A percentile compares a stretch with the other conserved stretches of the same genome.
Evolutionary conservation across 2,797 vertebrate genomes (phyloP).

Genomic region (Rallus crepitans): DNA sequence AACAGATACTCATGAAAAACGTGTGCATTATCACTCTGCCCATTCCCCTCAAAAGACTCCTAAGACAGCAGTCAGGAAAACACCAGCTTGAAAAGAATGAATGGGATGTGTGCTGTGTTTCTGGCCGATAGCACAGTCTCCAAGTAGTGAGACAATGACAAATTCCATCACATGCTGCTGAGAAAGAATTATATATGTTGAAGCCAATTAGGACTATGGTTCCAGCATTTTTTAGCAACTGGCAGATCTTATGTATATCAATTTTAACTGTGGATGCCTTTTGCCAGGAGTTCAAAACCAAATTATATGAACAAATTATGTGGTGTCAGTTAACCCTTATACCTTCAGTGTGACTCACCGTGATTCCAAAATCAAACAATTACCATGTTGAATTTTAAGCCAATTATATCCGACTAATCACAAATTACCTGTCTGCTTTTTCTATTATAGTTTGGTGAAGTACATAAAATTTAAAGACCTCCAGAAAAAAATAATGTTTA

Average conservation of each 20-base stretch:
- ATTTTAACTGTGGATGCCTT: neutral
- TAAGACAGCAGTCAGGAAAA: constrained; percentile 43
- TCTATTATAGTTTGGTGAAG: neutral
- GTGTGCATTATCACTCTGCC: neutral
- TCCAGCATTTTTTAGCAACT: neutral
- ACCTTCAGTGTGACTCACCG: neutral
- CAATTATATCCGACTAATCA: neutral
- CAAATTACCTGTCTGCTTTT: neutral
- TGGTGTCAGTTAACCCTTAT: neutral
- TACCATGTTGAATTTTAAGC: neutral
- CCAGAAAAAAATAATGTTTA: neutral
- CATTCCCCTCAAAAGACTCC: constrained; percentile 1
- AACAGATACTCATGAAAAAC: neutral
- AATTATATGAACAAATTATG: neutral
- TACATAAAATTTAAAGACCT: constrained; percentile 9
- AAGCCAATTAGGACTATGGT: neutral
- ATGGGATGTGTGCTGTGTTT: constrained; percentile 33
- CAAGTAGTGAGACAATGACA: constrained; percentile 38
- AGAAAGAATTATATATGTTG: neutral
- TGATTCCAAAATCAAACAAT: constrained; percentile 26
- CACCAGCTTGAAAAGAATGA: constrained; percentile 24
- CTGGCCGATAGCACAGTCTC: constrained; percentile 4
- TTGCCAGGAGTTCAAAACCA: neutral
- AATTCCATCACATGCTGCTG: constrained; percentile 4
- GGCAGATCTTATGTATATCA: neutral